These are phyloP conservation scores for Plectus sambesii DNA, from an alignment of 1,140 invertebrate species.

Conservation along the genomic window DNA sequence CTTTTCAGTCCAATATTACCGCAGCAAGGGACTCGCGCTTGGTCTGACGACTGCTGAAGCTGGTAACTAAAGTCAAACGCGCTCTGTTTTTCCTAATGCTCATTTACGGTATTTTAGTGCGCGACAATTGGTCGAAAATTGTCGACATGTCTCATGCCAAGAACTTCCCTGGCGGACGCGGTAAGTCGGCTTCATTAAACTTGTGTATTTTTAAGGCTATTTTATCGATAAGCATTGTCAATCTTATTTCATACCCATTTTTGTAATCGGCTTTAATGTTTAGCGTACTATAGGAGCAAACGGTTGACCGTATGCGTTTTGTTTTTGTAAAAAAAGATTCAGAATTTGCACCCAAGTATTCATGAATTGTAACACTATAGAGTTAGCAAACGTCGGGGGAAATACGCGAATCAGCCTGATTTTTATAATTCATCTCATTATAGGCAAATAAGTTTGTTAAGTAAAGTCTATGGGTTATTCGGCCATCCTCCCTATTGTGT, in stretches of 20 bases:
- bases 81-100: slow-evolving; percentile 46
- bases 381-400: too few species aligned
- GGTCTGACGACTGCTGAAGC: slow-evolving; percentile 49
- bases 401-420: too few species aligned
- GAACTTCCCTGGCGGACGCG: slow-evolving; percentile 17
- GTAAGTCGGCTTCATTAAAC: too few species aligned
- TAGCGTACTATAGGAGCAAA: slow-evolving; percentile 11
- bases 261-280: slow-evolving; percentile 14
- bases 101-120: slow-evolving; percentile 52
- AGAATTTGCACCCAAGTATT: too few species aligned
- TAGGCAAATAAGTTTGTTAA: too few species aligned
- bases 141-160: slow-evolving; percentile 63
- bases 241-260: slow-evolving; percentile 24
- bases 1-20: slow-evolving; percentile 57
- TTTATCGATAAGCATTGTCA: too few species aligned
- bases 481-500: too few species aligned
- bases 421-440: too few species aligned
- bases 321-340: too few species aligned
- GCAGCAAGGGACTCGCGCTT: slow-evolving; percentile 60
- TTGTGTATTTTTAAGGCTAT: too few species aligned
- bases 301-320: slow-evolving; percentile 10
- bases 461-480: too few species aligned
- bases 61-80: slow-evolving; percentile 56
- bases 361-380: too few species aligned
- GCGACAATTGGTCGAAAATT: slow-evolving; percentile 70